Conservation (phyloP, 2,797 vertebrate species). For the Hoplostethus mediterraneus region DNA sequence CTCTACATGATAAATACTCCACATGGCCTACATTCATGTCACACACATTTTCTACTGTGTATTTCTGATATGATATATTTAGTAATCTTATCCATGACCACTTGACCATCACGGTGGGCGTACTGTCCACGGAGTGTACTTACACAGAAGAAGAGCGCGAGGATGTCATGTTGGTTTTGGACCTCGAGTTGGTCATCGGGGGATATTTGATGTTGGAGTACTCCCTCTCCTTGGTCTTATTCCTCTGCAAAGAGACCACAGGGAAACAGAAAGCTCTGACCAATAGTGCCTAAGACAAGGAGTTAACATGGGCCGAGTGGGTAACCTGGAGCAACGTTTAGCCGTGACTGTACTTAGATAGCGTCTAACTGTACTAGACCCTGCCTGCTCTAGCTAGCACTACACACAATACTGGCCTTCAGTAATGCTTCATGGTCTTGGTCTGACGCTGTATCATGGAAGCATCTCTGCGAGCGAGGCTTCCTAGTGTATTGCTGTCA, state of each 20-base stretch:
- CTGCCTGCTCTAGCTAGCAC: too few relatives aligned
- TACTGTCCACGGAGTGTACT: constrained; percentile 58
- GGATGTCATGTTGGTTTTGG: constrained; percentile 79
- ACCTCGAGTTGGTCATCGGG: constrained; percentile 84
- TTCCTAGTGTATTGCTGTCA: too few relatives aligned
- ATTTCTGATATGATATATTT: neutral
- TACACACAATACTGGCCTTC: too few relatives aligned
- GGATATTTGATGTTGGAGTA: constrained; percentile 89
- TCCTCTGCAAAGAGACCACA: constrained; percentile 76
- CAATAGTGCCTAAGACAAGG: neutral
- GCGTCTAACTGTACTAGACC: too few relatives aligned
- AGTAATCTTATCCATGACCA: neutral
- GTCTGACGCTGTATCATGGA: too few relatives aligned
- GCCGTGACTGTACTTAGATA: too few relatives aligned
- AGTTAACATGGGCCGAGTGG: constrained; percentile 1
- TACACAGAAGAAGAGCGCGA: constrained; percentile 83
- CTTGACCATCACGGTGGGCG: neutral
- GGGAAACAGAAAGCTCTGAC: neutral
- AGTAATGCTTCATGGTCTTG: too few relatives aligned
- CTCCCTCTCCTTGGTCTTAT: constrained; percentile 86
- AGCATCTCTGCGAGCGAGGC: too few relatives aligned
- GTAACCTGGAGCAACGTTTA: neutral
- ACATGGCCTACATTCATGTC: neutral
- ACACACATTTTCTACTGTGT: neutral
- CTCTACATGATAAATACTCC: too few relatives aligned